These are phyloP conservation scores for Xanthia icteritia DNA, from an alignment of 2,888 invertebrate genomes.

Conservation along the genomic window DNA sequence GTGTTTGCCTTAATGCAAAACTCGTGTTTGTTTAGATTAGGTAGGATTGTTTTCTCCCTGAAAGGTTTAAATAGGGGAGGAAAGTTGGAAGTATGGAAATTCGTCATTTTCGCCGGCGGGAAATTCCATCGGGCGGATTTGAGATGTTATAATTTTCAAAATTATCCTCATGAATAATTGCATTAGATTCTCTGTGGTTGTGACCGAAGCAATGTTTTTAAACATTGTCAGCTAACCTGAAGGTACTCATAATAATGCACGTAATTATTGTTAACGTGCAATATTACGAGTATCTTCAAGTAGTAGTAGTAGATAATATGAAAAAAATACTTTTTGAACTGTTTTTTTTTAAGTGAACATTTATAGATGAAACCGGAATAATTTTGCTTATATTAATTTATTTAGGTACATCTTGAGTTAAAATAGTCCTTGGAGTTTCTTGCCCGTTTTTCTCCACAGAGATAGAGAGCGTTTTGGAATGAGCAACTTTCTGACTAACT, in stretches of 20 bases:
- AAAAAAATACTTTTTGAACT: background rate
- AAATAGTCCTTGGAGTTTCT: background rate
- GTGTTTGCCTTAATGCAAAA: too few species aligned
- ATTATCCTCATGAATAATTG: background rate
- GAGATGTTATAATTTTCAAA: background rate
- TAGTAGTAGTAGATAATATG: too few species aligned
- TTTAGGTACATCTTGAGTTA: background rate
- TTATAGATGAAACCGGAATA: background rate
- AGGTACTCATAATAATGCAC: too few species aligned
- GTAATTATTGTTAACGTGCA: conserved; percentile 43
- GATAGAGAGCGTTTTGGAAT: background rate
- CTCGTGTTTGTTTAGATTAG: too few species aligned
- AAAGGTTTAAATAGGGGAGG: background rate
- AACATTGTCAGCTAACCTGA: background rate
- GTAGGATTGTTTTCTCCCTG: background rate
- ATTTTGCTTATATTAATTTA: too few species aligned
- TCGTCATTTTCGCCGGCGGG: background rate
- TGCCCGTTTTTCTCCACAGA: background rate
- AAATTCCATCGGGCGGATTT: background rate
- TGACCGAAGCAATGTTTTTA: conserved; percentile 29
- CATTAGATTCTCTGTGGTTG: background rate
- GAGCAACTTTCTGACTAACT: background rate
- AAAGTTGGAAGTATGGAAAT: background rate
- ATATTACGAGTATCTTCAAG: conserved; percentile 13
- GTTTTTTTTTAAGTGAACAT: too few species aligned